Percentiles rank a stretch among this genome's conserved stretches.
phyloP scores from a whole-genome alignment of 2,113 vertebrate genomes.

The Salminus brasiliensis region DNA sequence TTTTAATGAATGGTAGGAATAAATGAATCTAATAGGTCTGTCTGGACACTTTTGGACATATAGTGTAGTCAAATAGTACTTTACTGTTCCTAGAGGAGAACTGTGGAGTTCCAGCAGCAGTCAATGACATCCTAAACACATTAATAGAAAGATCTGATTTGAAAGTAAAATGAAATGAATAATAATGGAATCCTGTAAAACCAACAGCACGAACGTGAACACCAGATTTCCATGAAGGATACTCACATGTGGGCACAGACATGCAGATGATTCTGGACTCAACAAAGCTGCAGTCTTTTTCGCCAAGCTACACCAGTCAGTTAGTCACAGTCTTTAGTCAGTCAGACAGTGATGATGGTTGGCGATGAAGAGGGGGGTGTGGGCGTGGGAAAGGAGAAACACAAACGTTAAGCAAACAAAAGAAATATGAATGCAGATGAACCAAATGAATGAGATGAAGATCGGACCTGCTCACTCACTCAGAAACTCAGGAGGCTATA shows the following conservation, averaged over 20 bases:
- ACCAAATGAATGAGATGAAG: conserved; percentile 28
- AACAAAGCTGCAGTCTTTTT: conserved; percentile 33
- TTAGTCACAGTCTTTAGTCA: conserved; percentile 41
- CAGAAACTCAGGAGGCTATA: background rate
- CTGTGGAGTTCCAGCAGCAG: too few relatives aligned
- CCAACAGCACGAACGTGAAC: too few relatives aligned
- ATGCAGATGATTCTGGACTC: conserved; percentile 23
- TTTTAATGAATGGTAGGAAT: too few relatives aligned
- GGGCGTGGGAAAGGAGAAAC: conserved; percentile 34
- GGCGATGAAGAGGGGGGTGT: conserved; percentile 47
- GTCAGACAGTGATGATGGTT: conserved; percentile 49
- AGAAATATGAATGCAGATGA: conserved; percentile 33
- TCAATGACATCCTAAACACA: too few relatives aligned
- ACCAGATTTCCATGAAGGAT: background rate
- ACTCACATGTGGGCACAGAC: conserved; percentile 42
- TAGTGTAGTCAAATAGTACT: background rate
- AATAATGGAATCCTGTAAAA: background rate
- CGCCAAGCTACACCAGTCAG: conserved; percentile 16
- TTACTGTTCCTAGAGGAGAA: too few relatives aligned
- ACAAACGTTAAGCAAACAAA: conserved; percentile 30
- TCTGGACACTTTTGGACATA: too few relatives aligned
- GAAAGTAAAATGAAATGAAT: background rate
- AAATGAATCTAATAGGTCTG: too few relatives aligned
- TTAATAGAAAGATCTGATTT: too few relatives aligned
- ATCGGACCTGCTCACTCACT: conserved; percentile 16